These are phyloP conservation scores for Cephus spinipes DNA, from an alignment of 2,888 invertebrate genomes.

Conservation along the genomic window DNA sequence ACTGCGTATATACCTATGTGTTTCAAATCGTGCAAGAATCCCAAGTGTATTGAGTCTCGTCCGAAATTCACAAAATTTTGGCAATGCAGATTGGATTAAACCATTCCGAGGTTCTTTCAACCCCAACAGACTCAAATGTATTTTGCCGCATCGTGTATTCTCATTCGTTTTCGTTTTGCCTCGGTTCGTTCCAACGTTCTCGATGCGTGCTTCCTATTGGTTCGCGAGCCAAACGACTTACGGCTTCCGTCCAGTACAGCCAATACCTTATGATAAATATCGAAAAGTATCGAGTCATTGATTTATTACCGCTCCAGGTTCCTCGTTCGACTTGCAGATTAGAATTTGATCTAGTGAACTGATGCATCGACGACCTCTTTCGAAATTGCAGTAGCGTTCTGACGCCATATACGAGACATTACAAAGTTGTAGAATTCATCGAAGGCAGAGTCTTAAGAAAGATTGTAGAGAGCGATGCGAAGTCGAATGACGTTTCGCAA, in stretches of 20 bases:
- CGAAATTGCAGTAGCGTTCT: not conserved
- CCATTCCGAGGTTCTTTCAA: not conserved
- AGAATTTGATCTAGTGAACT: not conserved
- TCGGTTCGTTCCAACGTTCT: not conserved
- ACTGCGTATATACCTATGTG: not conserved
- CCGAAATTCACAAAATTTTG: not conserved
- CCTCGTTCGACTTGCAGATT: not conserved
- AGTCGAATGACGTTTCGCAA: not conserved
- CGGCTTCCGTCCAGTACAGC: slow-evolving; percentile 16
- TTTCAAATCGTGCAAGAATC: not conserved
- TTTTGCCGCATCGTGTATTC: not conserved
- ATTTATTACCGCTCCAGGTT: not conserved
- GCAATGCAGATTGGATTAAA: not conserved
- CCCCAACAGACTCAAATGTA: not conserved
- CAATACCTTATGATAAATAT: slow-evolving; percentile 24
- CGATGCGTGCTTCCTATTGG: slow-evolving; percentile 5
- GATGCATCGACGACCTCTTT: not conserved
- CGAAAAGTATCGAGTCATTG: slow-evolving; percentile 1
- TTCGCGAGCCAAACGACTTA: slow-evolving; percentile 21
- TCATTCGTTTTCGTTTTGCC: not conserved
- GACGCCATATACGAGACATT: not conserved
- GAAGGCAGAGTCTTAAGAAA: not conserved
- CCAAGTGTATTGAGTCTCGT: not conserved
- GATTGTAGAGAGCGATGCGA: not conserved
- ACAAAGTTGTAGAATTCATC: not conserved